These are phyloP conservation scores for Rhyzopertha dominica DNA, from an alignment of 1,140 invertebrate genomes.

Conservation along the genomic window DNA sequence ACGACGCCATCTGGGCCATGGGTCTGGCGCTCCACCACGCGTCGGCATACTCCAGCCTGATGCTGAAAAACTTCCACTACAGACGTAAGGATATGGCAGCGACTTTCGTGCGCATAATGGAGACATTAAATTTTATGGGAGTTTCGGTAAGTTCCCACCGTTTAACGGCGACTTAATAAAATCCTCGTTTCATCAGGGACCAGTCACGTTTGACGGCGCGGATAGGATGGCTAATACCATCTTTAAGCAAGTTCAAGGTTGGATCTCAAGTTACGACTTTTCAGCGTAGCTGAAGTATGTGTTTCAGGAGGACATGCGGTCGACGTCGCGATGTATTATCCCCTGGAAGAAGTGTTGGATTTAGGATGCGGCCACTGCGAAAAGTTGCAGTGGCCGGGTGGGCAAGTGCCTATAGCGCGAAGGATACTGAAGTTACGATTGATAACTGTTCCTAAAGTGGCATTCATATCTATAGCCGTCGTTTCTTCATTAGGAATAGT, in stretches of 20 bases:
- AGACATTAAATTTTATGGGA: constrained; percentile 70
- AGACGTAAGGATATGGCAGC: constrained; percentile 61
- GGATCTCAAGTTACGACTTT: background rate
- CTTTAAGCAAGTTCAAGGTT: constrained; percentile 82
- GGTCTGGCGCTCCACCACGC: constrained; percentile 59
- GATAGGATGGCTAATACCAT: constrained; percentile 79
- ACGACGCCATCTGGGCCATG: constrained; percentile 86
- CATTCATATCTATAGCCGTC: constrained; percentile 64
- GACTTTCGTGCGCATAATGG: constrained; percentile 62
- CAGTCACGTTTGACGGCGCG: constrained; percentile 77
- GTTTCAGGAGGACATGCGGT: constrained; percentile 59
- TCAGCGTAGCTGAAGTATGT: constrained; percentile 1
- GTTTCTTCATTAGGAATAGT: constrained; percentile 72
- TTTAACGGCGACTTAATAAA: too few species aligned
- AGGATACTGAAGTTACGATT: constrained; percentile 65
- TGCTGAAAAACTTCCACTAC: constrained; percentile 60
- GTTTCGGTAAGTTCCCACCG: constrained; percentile 65
- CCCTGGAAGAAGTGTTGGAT: constrained; percentile 58
- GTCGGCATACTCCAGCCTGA: constrained; percentile 5
- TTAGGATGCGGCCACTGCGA: constrained; percentile 68
- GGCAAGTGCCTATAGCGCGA: constrained; percentile 71
- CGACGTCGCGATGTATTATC: constrained; percentile 71
- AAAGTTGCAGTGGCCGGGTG: constrained; percentile 67
- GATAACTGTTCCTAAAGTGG: constrained; percentile 67
- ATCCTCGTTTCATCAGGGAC: constrained; percentile 63